Base-by-base conservation (phyloP, 2,888 invertebrate species). In the Chloromyia formosa region DNA sequence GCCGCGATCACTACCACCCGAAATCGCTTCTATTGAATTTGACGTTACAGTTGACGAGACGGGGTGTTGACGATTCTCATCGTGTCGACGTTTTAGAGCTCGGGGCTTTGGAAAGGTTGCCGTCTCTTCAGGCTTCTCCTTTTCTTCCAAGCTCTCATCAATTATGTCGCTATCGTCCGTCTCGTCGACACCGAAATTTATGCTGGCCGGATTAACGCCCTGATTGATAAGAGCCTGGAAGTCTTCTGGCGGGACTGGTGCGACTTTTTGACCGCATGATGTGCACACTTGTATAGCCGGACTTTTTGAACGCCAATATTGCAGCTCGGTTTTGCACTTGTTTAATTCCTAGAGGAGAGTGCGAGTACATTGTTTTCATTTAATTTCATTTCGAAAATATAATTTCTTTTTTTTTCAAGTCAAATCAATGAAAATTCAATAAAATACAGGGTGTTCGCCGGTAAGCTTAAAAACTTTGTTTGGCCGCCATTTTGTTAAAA, bases 271-370 rank as follows among this genome's bases (percentile, higher is more conserved):
- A 74, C 94, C 93, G 82, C 94, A 94, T 79, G 91, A 89, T 45
- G 89, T 90, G 82, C 94, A 94, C 74, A 92, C 89, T 77, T 91
- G 90, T 80, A 88, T 89, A 78, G 94, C 93, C 12, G 94, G 94
- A 77, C 94, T 94, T 80, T 94, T 94, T 56, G 94, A 94, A 75
- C 95, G 91, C 94, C 94, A 95, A 85, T 94, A 95, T 86, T 95
- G 95, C 81, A 95, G 86, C 86, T 95, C 95, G 45, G 95, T 95
- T 87, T 95, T 95, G 86, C 95, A 95, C 84, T 95, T 95, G 86
- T 95, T 95, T 80, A 95, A 86, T 85, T 95, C 95, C 91, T 95
- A 88, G 1, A 82, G 81, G 7, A 7, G 27, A 35, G 27, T 2
- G 7, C 2, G 27, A 35, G n/a, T n/a, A n/a, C n/a, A n/a, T n/a